These are phyloP conservation scores for Timema cristinae DNA, from an alignment of 2,888 invertebrate genomes.

Conservation along the genomic window DNA sequence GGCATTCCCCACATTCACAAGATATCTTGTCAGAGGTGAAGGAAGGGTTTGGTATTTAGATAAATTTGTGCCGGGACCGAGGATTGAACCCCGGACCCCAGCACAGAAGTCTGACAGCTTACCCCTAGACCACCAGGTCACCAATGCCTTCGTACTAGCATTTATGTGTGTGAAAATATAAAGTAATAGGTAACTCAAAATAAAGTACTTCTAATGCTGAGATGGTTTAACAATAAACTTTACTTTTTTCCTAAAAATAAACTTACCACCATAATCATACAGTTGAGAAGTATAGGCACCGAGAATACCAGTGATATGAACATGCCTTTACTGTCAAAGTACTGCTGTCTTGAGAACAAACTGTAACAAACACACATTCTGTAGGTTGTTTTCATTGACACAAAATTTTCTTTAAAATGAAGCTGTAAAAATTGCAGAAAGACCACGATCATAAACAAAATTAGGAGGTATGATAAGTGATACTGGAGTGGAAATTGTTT, in stretches of 20 bases:
- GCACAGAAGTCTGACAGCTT: too few species aligned
- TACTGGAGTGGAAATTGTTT: neutral
- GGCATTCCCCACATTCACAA: too few species aligned
- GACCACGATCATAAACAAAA: neutral
- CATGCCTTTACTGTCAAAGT: conserved; percentile 89
- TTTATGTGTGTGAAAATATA: neutral
- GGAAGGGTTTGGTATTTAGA: too few species aligned
- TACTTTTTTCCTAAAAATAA: neutral
- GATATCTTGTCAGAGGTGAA: too few species aligned
- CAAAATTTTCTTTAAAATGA: neutral
- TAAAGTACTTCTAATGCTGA: too few species aligned
- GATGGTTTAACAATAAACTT: too few species aligned
- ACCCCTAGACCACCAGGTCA: too few species aligned
- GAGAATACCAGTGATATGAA: conserved; percentile 93
- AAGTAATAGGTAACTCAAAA: too few species aligned
- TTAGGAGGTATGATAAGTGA: neutral
- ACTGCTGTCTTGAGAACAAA: conserved; percentile 84
- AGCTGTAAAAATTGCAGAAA: neutral
- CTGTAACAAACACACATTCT: conserved; percentile 41
- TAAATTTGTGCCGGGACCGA: too few species aligned
- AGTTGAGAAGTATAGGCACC: conserved; percentile 86
- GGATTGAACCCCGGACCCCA: too few species aligned
- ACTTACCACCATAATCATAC: conserved; percentile 92
- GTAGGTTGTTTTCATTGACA: conserved; percentile 5
- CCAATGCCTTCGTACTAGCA: too few species aligned